Base-by-base conservation (phyloP, 2,113 vertebrate species). In the Rhea pennata region DNA sequence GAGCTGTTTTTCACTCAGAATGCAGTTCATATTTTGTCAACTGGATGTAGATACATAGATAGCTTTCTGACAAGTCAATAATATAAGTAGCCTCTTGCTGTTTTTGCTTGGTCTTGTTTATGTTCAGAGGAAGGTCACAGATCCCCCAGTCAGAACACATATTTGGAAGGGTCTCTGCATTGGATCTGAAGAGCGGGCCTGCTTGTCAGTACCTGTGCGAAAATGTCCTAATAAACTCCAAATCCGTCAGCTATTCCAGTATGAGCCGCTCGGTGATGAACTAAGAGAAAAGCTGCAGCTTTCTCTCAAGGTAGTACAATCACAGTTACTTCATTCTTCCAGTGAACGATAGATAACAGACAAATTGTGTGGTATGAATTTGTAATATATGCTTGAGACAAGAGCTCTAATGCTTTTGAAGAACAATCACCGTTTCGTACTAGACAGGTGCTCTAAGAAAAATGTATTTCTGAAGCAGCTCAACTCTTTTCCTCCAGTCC, bases 221-320 rank as follows among this genome's bases (percentile, higher is more conserved):
- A 98, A 97, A 92, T 98, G 98, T 87, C 99, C 99, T 39, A 95
- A 97, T 6, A 98, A 98, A 13, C 97, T 99, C 48, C 98, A 98
- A 86, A 95, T 99, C 16, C 98, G 98, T 27, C 98, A 99, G 83
- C 97, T 99, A 1, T 97, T 97, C 71, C 98, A 98, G 79, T 98
- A 99, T 40, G 72, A 97, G 61, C 96, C 98, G 15, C 95, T 99
- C 79, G 93, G 80, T 59, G 85, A 79, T 3, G 85, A 94, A 8
- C 81, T 98, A 54, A 98, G 96, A 78, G 87, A 97, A 23, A 96
- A 95, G 42, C 92, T 99, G 24, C 98, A 99, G 77, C 44, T 97
- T 77, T 98, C 98, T 62, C 97, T 99, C 23, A 98, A 98, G 99
- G 99, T 99, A 97, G 24, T 42, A 22, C 33, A 74, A 27, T 62